These are phyloP conservation scores for Drosophila pseudotakahashii DNA, from an alignment of 2,888 invertebrate species.

Conservation along the genomic window DNA sequence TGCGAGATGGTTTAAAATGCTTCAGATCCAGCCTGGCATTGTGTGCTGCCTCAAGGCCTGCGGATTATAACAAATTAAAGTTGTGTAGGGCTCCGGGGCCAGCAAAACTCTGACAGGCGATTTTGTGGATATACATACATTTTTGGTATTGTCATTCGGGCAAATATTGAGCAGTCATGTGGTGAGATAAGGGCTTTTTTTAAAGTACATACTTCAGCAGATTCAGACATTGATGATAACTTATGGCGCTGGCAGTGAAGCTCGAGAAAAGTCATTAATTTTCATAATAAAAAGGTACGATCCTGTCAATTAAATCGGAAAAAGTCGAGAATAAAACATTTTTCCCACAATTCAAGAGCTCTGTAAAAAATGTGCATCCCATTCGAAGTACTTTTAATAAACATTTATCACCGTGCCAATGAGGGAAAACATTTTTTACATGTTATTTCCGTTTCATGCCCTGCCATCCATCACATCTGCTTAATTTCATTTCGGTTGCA, in stretches of 20 bases:
- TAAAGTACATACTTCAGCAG: slow-evolving; percentile 23
- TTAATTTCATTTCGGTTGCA: slow-evolving; percentile 30
- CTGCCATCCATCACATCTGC: slow-evolving; percentile 31
- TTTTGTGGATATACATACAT: not conserved
- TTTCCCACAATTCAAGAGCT: not conserved
- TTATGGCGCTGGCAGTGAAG: slow-evolving; percentile 9
- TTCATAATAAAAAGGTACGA: slow-evolving; percentile 13
- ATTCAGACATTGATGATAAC: slow-evolving; percentile 28
- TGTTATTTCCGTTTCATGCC: not conserved
- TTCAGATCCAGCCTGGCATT: slow-evolving; percentile 34
- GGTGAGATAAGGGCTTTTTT: slow-evolving; percentile 48
- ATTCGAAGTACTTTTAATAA: slow-evolving; percentile 4
- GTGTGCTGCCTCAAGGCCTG: slow-evolving; percentile 20
- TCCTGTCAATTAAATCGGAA: slow-evolving; percentile 16
- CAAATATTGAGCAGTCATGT: slow-evolving; percentile 51
- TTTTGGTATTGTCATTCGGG: slow-evolving; percentile 42
- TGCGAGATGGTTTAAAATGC: slow-evolving; percentile 54
- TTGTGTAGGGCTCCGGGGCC: slow-evolving; percentile 37
- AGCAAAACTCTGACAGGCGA: slow-evolving; percentile 48
- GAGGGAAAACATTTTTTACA: not conserved
- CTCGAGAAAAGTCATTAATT: slow-evolving; percentile 33
- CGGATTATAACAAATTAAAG: slow-evolving; percentile 70
- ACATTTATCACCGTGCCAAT: slow-evolving; percentile 1
- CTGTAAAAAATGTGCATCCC: not conserved
- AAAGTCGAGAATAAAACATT: not conserved